These are phyloP conservation scores for Phenacoccus solenopsis DNA, from an alignment of 1,140 invertebrate genomes.

Conservation along the genomic window DNA sequence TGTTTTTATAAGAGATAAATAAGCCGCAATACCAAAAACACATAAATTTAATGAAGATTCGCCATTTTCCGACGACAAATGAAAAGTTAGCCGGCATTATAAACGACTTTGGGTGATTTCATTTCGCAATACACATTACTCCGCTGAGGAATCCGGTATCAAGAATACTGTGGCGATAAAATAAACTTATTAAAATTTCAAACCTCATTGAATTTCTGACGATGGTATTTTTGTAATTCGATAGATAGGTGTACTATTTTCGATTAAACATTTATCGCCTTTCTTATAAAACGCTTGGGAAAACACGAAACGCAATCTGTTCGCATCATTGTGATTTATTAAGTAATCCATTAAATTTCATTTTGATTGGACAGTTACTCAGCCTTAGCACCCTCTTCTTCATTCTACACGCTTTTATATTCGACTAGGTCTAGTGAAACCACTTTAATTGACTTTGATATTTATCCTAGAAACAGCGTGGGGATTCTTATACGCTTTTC, in stretches of 20 bases:
- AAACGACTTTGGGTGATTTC: too few species aligned
- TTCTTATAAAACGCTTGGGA: neutral
- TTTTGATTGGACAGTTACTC: neutral
- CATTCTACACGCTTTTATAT: neutral
- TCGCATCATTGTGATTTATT: neutral
- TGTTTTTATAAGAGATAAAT: too few species aligned
- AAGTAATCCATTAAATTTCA: slow-evolving; percentile 3
- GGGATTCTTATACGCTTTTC: neutral
- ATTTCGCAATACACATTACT: neutral
- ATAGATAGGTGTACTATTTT: neutral
- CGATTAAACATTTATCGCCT: neutral
- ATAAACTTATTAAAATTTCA: neutral
- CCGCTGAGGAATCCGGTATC: neutral
- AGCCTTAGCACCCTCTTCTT: neutral
- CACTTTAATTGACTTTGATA: neutral
- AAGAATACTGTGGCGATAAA: neutral
- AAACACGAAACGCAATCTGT: slow-evolving; percentile 1
- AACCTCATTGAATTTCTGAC: neutral
- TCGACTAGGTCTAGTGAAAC: neutral
- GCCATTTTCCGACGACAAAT: too few species aligned
- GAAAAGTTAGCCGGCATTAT: too few species aligned
- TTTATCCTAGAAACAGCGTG: neutral
- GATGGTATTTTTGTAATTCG: too few species aligned
- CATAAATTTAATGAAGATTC: too few species aligned
- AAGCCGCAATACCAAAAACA: too few species aligned